Evolutionary conservation across 2,888 invertebrate genomes (phyloP).

Genomic region (Drosophila eohydei): DNA sequence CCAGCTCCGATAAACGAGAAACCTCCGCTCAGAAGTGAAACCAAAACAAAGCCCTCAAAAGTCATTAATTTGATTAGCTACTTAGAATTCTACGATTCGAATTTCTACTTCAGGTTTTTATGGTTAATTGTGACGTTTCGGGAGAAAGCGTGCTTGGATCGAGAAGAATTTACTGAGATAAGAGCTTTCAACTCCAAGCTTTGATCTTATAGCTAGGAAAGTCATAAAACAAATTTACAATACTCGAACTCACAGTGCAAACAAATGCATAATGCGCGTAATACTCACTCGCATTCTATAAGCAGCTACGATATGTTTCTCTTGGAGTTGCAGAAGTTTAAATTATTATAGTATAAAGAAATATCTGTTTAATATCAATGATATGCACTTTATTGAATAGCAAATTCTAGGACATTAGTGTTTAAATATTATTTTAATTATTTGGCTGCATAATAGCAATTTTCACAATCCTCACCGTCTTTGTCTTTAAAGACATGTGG

Average conservation of each 20-base stretch:
- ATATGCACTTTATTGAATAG: too few relatives aligned
- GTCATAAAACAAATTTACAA: background rate
- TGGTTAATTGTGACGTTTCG: background rate
- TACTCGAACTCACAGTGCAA: background rate
- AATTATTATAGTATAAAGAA: too few relatives aligned
- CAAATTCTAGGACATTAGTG: too few relatives aligned
- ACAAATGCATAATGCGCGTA: background rate
- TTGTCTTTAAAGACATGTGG: too few relatives aligned
- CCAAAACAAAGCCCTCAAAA: background rate
- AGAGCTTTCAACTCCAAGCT: background rate
- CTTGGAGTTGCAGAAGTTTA: too few relatives aligned
- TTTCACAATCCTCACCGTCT: too few relatives aligned
- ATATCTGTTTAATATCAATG: too few relatives aligned
- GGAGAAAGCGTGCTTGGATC: background rate
- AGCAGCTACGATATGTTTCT: background rate
- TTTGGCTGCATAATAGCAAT: too few relatives aligned
- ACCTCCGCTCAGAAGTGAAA: background rate
- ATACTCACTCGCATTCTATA: background rate
- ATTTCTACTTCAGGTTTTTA: background rate
- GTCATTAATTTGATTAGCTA: conserved; percentile 2
- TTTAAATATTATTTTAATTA: too few relatives aligned
- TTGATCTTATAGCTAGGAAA: background rate
- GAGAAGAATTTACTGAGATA: background rate
- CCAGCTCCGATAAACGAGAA: conserved; percentile 1
- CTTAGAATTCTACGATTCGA: conserved; percentile 7